phyloP scores from a whole-genome alignment of 2,888 invertebrate genomes.

The Tribolium freemani region DNA sequence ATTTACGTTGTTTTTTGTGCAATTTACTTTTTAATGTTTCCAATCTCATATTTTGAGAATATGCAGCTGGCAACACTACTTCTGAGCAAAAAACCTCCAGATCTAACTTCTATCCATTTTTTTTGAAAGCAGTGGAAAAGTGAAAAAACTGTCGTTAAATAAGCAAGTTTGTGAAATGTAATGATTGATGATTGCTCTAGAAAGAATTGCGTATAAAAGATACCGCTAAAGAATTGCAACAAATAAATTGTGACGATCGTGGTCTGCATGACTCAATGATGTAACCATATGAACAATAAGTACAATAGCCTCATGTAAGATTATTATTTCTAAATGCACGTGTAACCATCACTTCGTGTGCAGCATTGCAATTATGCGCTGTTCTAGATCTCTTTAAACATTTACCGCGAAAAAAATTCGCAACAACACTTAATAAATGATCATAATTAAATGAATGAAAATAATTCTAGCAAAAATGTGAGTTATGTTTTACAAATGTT shows the following conservation, averaged over 20 bases:
- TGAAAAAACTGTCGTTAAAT: too few relatives aligned
- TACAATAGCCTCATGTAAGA: conserved; percentile 43
- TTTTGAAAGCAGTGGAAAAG: too few relatives aligned
- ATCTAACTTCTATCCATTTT: too few relatives aligned
- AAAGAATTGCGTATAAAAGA: neutral
- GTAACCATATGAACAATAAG: conserved; percentile 32
- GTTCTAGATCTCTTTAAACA: neutral
- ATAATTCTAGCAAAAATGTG: too few relatives aligned
- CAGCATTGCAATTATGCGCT: neutral
- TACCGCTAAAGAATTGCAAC: conserved; percentile 1
- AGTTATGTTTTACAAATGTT: too few relatives aligned
- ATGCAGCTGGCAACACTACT: too few relatives aligned
- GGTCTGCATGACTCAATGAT: conserved; percentile 19
- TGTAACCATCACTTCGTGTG: conserved; percentile 10
- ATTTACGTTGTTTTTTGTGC: too few relatives aligned
- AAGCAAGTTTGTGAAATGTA: neutral
- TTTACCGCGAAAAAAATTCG: neutral
- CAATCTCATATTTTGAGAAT: too few relatives aligned
- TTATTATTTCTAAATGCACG: conserved; percentile 46
- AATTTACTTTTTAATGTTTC: too few relatives aligned
- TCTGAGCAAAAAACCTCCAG: too few relatives aligned
- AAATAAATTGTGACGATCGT: conserved; percentile 20
- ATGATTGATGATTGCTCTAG: neutral
- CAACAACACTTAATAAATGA: neutral
- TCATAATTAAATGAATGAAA: neutral